Conservation (phyloP, 2,888 invertebrate species). For the Euphydryas editha region DNA sequence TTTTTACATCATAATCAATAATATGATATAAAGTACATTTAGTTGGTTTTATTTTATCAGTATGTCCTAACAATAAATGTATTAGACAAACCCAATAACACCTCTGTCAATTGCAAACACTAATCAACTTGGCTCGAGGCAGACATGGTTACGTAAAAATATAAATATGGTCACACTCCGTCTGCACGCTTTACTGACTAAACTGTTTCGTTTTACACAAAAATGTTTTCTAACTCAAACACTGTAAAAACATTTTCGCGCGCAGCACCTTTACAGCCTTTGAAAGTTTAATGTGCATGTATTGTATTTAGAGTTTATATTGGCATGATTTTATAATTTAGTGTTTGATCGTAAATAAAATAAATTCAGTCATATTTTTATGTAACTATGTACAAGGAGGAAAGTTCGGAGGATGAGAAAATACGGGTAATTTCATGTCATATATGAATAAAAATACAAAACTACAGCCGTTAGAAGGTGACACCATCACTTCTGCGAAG, state of each 20-base stretch:
- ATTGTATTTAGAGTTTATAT: constrained; percentile 10
- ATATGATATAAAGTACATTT: not conserved
- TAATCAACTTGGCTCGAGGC: constrained; percentile 11
- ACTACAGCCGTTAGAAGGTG: constrained; percentile 49
- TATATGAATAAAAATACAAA: constrained; percentile 11
- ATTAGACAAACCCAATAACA: not conserved
- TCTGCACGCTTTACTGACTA: constrained; percentile 15
- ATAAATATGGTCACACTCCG: constrained; percentile 25
- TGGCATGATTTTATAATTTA: constrained; percentile 10
- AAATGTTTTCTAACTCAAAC: not conserved
- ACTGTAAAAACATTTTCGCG: not conserved
- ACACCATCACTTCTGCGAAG: constrained; percentile 62
- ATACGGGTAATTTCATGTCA: not conserved
- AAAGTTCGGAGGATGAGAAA: not conserved
- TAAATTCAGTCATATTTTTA: not conserved
- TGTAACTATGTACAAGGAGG: not conserved
- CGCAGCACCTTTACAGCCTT: not conserved
- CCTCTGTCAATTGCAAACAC: constrained; percentile 17
- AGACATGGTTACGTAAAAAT: constrained; percentile 23
- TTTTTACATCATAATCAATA: not conserved
- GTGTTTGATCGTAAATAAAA: constrained; percentile 1
- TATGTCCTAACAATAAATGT: not conserved
- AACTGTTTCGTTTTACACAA: not conserved
- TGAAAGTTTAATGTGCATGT: not conserved
- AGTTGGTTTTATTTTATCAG: too few relatives aligned